Percentiles rank a stretch among this genome's conserved stretches.
phyloP scores from a whole-genome alignment of 2,797 vertebrate species.

The Falco biarmicus region DNA sequence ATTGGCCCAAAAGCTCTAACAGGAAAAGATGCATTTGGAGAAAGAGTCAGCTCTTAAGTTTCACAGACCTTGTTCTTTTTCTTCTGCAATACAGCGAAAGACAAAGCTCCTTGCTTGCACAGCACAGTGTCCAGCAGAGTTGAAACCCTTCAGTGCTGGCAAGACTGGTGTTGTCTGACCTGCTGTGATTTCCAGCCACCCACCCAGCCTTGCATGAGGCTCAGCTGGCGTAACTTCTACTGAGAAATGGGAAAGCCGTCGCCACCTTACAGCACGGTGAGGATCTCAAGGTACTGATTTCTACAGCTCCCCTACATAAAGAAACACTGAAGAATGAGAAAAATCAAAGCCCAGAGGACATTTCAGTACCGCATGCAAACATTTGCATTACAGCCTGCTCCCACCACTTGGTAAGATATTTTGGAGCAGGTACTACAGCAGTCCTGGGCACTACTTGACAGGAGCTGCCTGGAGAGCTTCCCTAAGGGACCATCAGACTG shows the following conservation, averaged over 20 bases:
- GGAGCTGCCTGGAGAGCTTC: not conserved
- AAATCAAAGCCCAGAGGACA: not conserved
- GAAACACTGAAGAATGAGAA: not conserved
- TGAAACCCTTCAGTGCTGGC: not conserved
- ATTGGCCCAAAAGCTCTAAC: not conserved
- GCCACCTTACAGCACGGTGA: rapidly evolving
- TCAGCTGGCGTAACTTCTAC: not conserved
- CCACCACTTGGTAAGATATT: rapidly evolving
- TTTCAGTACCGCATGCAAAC: rapidly evolving
- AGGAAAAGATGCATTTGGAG: not conserved
- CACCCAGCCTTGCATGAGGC: not conserved
- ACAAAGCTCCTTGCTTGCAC: too few species aligned
- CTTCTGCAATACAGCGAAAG: not conserved
- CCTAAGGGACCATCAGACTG: rapidly evolving
- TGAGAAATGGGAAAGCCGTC: rapidly evolving
- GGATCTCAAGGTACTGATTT: not conserved
- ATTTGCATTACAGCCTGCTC: not conserved
- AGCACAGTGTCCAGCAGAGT: not conserved
- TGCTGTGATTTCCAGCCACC: not conserved
- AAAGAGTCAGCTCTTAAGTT: not conserved
- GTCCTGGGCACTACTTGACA: not conserved
- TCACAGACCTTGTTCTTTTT: not conserved
- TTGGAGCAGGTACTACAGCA: not conserved
- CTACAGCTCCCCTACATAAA: rapidly evolving
- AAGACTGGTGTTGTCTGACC: rapidly evolving